Evolutionary conservation across 2,797 vertebrate species (phyloP).

Genomic region (Harpagifer antarcticus): DNA sequence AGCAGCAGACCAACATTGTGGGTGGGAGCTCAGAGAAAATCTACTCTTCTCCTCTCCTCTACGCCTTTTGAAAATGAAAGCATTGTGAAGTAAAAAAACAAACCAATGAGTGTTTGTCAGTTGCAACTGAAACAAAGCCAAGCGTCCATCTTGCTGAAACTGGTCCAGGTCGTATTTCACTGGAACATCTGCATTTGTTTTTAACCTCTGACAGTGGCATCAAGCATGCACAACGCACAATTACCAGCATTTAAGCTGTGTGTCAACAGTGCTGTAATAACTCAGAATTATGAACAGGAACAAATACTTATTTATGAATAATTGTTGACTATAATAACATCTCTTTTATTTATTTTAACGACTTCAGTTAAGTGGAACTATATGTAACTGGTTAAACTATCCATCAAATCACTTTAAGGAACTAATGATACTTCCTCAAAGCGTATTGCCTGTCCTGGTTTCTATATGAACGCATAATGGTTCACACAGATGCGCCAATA

Average conservation of each 20-base stretch:
- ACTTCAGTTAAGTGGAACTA: neutral
- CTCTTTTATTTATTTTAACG: too few species aligned
- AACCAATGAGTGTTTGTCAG: conserved; percentile 1
- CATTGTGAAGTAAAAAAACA: neutral
- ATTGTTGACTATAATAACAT: neutral
- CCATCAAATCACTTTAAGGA: neutral
- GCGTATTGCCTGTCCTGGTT: conserved; percentile 5
- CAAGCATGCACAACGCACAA: neutral
- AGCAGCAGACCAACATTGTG: conserved; percentile 24
- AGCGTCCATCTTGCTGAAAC: neutral
- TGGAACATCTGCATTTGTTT: neutral
- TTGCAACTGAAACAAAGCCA: conserved; percentile 11
- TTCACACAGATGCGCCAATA: conserved; percentile 16
- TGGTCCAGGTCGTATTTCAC: neutral
- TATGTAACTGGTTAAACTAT: neutral
- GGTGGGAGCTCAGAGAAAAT: too few species aligned
- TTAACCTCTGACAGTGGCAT: neutral
- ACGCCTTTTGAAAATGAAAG: conserved; percentile 13
- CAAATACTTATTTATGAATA: neutral
- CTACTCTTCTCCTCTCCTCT: neutral
- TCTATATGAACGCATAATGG: conserved; percentile 3
- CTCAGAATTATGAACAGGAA: neutral
- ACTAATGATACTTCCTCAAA: conserved; percentile 1
- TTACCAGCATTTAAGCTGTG: neutral
- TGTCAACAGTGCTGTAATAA: neutral